Base-by-base conservation (phyloP, 2,888 invertebrate species). In the Zygaena filipendulae region DNA sequence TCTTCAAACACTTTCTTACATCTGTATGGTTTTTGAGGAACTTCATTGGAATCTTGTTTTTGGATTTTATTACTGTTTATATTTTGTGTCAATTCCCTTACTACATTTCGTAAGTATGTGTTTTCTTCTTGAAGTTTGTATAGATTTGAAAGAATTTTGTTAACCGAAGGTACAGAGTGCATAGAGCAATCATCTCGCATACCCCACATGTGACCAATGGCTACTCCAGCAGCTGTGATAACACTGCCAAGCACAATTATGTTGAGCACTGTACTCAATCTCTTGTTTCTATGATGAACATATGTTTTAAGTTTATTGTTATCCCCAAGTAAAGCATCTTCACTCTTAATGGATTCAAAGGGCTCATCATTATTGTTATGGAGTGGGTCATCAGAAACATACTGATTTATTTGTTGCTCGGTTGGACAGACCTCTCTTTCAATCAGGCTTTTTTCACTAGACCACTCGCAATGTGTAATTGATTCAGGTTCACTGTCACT, bases 41-140 rank as follows among this genome's bases (percentile, higher is more conserved):
- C 21, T 35, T 48, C 58, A 9, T 61, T 61, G 27, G 43, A 29
- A 28, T 57, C 59, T 37, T 49, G 53, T 26, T 59, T 56, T 34
- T 54, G 53, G 23, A 49, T 44, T 39, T 62, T 40, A 36, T 50
- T 56, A 30, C 47, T 59, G 5, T 52, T 33, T 21, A 62, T n/a
- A n/a, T n/a, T n/a, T n/a, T n/a, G 39, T 25, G 69, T 61, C 13
- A 75, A 41, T 45, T 77, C 77, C 43, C 67, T 75, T 21, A 79
- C 36, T 52, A 71, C 74, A 35, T 48, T 67, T 20, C 72, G 52
- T 37, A 79, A 51, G 45, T 63, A 71, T 27, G 67, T 59, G 52
- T 80, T 81, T 53, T 81, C 81, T 47, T 79, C 75, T 49, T 80
- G 77, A 13, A 81, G 47, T 47, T 80, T 79, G 38, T 80, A 80